These are phyloP conservation scores for Ochlodes sylvanus DNA, from an alignment of 2,888 invertebrate species.

Conservation along the genomic window DNA sequence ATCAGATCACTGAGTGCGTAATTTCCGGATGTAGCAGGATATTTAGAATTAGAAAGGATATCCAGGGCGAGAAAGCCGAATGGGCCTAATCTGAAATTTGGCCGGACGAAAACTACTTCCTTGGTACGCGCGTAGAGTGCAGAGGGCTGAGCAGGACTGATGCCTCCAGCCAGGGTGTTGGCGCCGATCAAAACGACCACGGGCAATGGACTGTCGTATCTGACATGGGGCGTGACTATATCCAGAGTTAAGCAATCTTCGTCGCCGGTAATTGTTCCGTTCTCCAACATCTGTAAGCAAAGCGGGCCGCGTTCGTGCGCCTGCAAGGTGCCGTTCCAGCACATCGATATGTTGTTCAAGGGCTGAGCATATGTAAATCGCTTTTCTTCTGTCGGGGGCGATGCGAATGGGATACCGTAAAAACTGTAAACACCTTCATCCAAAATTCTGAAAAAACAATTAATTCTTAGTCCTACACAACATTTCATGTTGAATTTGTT, in stretches of 20 bases:
- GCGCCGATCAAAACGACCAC: constrained; percentile 94
- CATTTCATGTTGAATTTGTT: too few relatives aligned
- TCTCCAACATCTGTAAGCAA: constrained; percentile 89
- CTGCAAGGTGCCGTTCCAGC: constrained; percentile 91
- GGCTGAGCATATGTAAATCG: constrained; percentile 90
- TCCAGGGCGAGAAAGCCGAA: constrained; percentile 93
- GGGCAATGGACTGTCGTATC: constrained; percentile 91
- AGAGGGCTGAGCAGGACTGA: constrained; percentile 90
- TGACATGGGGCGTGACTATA: constrained; percentile 92
- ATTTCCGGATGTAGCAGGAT: constrained; percentile 92
- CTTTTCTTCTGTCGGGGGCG: constrained; percentile 88
- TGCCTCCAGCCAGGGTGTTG: constrained; percentile 90
- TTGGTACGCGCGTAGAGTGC: constrained; percentile 90
- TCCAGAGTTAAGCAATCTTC: constrained; percentile 95
- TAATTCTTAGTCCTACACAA: not conserved
- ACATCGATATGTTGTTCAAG: constrained; percentile 87
- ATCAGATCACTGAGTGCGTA: constrained; percentile 93
- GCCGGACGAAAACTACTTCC: constrained; percentile 93
- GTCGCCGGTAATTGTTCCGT: constrained; percentile 87
- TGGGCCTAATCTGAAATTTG: constrained; percentile 92
- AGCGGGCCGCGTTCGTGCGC: constrained; percentile 88
- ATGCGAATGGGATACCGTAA: constrained; percentile 92
- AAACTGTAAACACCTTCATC: constrained; percentile 93
- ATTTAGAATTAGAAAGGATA: constrained; percentile 87
- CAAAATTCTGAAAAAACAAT: constrained; percentile 81